Percentiles rank a stretch among this genome's conserved stretches.
These are phyloP conservation scores for Lepus americanus DNA, from an alignment of 2,113 vertebrate species.

Conservation along the genomic window DNA sequence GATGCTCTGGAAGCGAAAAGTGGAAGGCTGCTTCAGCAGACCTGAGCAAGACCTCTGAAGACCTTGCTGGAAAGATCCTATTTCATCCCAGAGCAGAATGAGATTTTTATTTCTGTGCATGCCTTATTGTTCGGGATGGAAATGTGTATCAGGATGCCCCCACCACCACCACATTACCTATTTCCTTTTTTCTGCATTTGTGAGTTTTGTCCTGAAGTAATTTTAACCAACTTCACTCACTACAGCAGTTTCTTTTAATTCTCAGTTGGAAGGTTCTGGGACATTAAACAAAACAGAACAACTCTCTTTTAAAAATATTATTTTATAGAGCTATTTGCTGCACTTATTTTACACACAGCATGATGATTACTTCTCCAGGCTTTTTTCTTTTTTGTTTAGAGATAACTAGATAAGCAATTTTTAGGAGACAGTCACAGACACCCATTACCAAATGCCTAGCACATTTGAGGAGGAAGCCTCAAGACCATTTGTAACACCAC, in stretches of 20 bases:
- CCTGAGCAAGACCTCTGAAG: not conserved
- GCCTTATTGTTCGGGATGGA: not conserved
- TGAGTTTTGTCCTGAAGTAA: slow-evolving; percentile 41
- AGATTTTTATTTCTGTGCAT: not conserved
- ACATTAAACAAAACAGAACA: slow-evolving; percentile 71
- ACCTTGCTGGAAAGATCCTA: not conserved
- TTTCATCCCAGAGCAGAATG: not conserved
- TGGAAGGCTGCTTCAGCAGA: not conserved
- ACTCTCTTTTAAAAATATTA: slow-evolving; percentile 68
- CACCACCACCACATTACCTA: rapidly evolving
- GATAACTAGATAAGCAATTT: slow-evolving; percentile 74
- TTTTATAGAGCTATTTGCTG: slow-evolving; percentile 69
- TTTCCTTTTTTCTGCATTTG: slow-evolving; percentile 9
- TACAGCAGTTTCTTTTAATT: slow-evolving; percentile 66
- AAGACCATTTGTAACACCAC: slow-evolving; percentile 67
- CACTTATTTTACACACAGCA: slow-evolving; percentile 72
- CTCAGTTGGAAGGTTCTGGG: slow-evolving; percentile 59
- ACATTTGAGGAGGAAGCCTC: slow-evolving; percentile 4
- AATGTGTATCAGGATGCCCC: not conserved
- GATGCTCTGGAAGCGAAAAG: not conserved
- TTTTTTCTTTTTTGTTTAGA: slow-evolving; percentile 57
- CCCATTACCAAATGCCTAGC: slow-evolving; percentile 51
- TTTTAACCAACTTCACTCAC: slow-evolving; percentile 62
- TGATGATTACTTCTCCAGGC: slow-evolving; percentile 55
- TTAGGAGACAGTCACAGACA: slow-evolving; percentile 66